A percentile compares a stretch with the other conserved stretches of the same genome.
Conservation (phyloP, 2,797 vertebrate species). For the Cossypha heuglini region DNA sequence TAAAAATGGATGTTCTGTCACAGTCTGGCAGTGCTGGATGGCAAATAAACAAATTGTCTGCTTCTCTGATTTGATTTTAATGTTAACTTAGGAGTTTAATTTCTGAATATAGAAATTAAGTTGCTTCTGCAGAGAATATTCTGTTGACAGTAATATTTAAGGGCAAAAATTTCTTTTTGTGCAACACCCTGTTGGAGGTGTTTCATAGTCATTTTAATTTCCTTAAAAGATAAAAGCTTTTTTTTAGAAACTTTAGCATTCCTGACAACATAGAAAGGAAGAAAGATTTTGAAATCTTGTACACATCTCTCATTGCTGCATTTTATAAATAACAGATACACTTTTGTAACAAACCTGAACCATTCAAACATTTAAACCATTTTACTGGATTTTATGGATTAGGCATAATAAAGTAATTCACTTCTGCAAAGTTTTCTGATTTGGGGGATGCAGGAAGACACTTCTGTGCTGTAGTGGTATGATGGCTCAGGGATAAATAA, state of each 20-base stretch:
- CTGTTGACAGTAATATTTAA: not conserved
- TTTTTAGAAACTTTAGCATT: not conserved
- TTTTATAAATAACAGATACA: not conserved
- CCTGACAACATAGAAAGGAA: not conserved
- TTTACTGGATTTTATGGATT: not conserved
- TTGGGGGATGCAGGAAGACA: conserved; percentile 33
- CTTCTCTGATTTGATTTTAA: not conserved
- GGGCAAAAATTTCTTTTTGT: not conserved
- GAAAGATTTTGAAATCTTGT: not conserved
- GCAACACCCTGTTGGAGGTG: not conserved
- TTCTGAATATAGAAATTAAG: not conserved
- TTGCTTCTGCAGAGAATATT: not conserved
- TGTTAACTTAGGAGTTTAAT: not conserved
- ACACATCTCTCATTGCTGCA: not conserved
- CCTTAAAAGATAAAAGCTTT: too few relatives aligned
- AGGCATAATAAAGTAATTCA: not conserved
- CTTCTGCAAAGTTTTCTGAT: not conserved
- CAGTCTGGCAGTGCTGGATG: not conserved
- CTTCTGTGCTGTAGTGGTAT: not conserved
- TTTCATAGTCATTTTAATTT: not conserved
- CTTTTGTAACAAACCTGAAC: not conserved
- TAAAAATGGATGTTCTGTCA: not conserved
- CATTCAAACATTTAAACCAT: not conserved
- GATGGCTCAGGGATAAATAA: not conserved
- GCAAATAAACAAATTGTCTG: not conserved